phyloP scores from a whole-genome alignment of 2,113 vertebrate species.

The Paracanthobrama guichenoti region DNA sequence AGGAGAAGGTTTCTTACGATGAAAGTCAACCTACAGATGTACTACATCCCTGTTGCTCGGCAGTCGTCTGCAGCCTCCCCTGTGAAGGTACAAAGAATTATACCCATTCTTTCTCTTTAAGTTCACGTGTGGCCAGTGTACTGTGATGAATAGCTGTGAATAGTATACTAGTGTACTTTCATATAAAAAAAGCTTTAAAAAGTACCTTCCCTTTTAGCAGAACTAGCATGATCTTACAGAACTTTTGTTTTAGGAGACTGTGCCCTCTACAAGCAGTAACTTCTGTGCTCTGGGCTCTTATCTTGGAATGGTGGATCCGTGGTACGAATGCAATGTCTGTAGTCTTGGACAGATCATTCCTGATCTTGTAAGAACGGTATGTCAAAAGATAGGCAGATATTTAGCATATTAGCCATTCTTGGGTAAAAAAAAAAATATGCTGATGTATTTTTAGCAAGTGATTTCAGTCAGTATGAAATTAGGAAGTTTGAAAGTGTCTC shows the following conservation, averaged over 20 bases:
- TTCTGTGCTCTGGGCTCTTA: conserved; percentile 80
- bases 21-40: conserved; percentile 88
- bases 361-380: conserved; percentile 87
- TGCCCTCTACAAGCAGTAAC: conserved; percentile 46
- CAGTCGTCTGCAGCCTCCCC: conserved; percentile 41
- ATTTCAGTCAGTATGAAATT: neutral
- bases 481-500: conserved; percentile 13
- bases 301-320: conserved; percentile 85
- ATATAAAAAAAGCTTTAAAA: neutral
- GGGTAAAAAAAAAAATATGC: neutral
- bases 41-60: conserved; percentile 82
- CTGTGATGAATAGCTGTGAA: neutral
- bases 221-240: neutral
- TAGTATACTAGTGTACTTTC: neutral
- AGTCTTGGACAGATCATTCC: conserved; percentile 84
- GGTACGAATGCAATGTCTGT: conserved; percentile 88
- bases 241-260: conserved; percentile 57
- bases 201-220: neutral
- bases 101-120: neutral
- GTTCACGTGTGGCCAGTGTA: neutral
- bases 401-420: neutral
- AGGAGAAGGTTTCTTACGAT: conserved; percentile 82
- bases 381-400: neutral
- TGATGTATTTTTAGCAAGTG: neutral
- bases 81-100: conserved; percentile 62